Evolutionary conservation across 2,888 invertebrate species (phyloP), one percentile per base, ranked within the genome.

Genomic region (Labia minor): DNA sequence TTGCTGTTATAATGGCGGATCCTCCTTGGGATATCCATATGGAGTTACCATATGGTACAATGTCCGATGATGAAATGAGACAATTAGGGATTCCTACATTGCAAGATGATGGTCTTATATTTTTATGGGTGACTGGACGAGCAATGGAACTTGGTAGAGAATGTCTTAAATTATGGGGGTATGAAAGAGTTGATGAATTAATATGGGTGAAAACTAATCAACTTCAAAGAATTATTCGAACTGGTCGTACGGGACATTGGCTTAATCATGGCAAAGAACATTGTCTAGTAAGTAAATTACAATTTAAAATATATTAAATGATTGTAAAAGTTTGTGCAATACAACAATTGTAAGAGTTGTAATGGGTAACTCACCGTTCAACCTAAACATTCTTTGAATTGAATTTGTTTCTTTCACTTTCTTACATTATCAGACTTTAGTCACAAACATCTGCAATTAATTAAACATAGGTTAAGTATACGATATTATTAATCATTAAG

Each of bases 131-230:
- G 14, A 98, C 97, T 6, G 96, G 97, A 66, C 86, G 94, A 73
- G 95, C 95, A 0, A 95, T 95, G 94, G 98, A 98, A 77, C 78
- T 98, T 19, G 97, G 97, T 0, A 82, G 97, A 37, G 97, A 98
- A 75, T 98, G 97, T 74, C 82, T 98, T 14, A 91, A 94, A 74
- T 78, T 96, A 11, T 98, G 97, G 98, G 97, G 97, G 10, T 97
- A 98, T 75, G 92, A 95, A 74, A 83, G 96, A 64, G 93, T 95
- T 1, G 97, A 98, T 76, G 98, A 98, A 77, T 85, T 98, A 61
- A 97, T 98, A 73, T 98, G 98, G 98, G 97, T 98, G 66, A 98
- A 98, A 80, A 98, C 97, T 0, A 98, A 98, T 79, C 98, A 98
- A 76, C 79, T 98, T 69, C 98, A 98, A 77, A 81, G 97, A 68